Percentiles rank a stretch among this genome's conserved stretches.
Evolutionary conservation across 1,140 invertebrate species (phyloP).

Genomic region (Tachypleus tridentatus): DNA sequence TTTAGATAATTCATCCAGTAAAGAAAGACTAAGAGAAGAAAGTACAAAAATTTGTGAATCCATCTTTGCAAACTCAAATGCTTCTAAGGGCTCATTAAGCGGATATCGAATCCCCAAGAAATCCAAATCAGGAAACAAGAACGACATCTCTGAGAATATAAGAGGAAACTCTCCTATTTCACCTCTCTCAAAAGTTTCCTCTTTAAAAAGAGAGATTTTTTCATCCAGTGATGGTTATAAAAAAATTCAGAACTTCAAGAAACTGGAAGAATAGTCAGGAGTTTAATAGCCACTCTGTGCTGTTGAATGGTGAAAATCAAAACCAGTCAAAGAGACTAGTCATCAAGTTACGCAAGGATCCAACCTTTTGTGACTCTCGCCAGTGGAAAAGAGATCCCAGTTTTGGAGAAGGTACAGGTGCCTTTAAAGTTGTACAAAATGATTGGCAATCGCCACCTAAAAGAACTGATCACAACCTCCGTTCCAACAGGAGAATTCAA

Average conservation of each 20-base stretch:
- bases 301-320: neutral
- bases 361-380: constrained; percentile 11
- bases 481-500: neutral
- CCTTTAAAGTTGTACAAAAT: neutral
- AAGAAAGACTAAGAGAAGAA: constrained; percentile 9
- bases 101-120: constrained; percentile 15
- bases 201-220: neutral
- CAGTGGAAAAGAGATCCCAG: constrained; percentile 14
- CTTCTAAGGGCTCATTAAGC: neutral
- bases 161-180: neutral
- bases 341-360: constrained; percentile 19
- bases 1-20: neutral
- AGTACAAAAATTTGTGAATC: constrained; percentile 9
- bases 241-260: neutral
- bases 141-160: neutral
- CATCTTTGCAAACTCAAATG: constrained; percentile 1
- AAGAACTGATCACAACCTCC: neutral
- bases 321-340: constrained; percentile 13
- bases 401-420: neutral
- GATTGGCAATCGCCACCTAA: neutral
- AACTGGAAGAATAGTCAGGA: neutral
- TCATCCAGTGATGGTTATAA: neutral
- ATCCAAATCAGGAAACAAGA: neutral
- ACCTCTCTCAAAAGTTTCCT: constrained; percentile 1
- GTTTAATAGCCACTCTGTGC: neutral